Percentiles rank a stretch among this genome's conserved stretches.
Evolutionary conservation across 2,797 vertebrate species (phyloP).

Genomic region (Knipowitschia caucasica): DNA sequence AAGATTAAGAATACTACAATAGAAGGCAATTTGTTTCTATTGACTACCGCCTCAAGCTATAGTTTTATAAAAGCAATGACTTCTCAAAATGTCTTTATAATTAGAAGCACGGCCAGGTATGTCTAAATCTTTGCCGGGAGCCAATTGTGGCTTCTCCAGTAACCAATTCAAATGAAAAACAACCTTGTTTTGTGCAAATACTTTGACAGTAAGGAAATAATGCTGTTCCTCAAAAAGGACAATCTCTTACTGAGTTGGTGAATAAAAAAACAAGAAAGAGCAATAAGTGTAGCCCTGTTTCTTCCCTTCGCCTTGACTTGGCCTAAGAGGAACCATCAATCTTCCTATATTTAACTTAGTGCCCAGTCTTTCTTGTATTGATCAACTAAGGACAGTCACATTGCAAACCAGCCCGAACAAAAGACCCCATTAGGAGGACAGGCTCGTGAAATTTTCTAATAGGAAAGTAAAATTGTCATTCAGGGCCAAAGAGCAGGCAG

Average conservation of each 20-base stretch:
- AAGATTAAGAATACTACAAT: neutral
- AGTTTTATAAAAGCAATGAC: slow-evolving; percentile 4
- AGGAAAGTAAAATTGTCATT: slow-evolving; percentile 13
- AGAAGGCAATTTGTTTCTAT: slow-evolving; percentile 6
- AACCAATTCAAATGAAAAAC: slow-evolving; percentile 3
- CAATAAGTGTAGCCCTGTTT: slow-evolving; percentile 20
- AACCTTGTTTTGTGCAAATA: neutral
- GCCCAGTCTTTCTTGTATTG: slow-evolving; percentile 46
- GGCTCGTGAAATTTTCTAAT: neutral
- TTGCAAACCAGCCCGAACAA: slow-evolving; percentile 30
- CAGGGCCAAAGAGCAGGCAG: slow-evolving; percentile 9
- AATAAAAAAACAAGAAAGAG: slow-evolving; percentile 23
- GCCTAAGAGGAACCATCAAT: slow-evolving; percentile 62
- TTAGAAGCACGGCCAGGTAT: slow-evolving; percentile 1
- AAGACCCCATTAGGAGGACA: slow-evolving; percentile 38
- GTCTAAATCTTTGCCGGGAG: neutral
- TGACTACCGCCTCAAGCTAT: neutral
- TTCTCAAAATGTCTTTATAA: neutral
- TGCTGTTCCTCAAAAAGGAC: neutral
- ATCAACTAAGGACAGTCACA: slow-evolving; percentile 55
- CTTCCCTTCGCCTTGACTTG: slow-evolving; percentile 16
- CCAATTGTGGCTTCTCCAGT: neutral
- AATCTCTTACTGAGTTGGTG: slow-evolving; percentile 1
- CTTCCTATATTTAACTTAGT: slow-evolving; percentile 59
- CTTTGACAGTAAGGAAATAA: neutral